These are phyloP conservation scores for Melanocharis versteri DNA, from an alignment of 2,113 vertebrate genomes.

Conservation along the genomic window DNA sequence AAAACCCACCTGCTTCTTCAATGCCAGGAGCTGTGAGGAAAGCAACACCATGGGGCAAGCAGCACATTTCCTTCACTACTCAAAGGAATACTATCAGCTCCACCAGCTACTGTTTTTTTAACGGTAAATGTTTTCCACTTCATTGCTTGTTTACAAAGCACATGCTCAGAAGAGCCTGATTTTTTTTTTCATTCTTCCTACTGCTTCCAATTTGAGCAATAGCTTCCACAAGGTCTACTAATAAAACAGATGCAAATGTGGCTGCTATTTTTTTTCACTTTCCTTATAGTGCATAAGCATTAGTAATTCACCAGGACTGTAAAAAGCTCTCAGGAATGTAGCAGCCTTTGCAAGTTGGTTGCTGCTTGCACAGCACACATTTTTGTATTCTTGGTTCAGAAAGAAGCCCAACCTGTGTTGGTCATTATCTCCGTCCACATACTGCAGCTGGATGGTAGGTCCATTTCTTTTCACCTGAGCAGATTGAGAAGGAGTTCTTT, in stretches of 20 bases:
- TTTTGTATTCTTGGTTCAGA: constrained; percentile 3
- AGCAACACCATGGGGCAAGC: neutral
- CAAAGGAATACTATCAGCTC: neutral
- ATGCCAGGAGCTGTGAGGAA: neutral
- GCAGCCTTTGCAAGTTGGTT: neutral
- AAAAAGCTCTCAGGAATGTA: neutral
- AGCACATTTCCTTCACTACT: neutral
- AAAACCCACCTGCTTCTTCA: neutral
- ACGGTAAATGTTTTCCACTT: neutral
- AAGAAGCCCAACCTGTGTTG: neutral
- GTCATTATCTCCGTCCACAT: neutral
- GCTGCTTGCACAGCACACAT: neutral
- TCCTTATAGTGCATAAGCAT: neutral
- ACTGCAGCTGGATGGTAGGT: neutral
- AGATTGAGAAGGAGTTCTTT: neutral
- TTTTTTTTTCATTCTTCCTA: neutral
- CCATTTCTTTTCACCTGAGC: constrained; percentile 32
- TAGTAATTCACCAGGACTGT: neutral
- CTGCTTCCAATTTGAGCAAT: neutral
- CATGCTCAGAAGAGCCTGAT: neutral
- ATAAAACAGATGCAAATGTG: neutral
- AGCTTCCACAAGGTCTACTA: neutral
- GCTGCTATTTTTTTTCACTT: neutral
- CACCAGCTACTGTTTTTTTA: neutral
- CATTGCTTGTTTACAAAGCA: neutral